phyloP scores from a whole-genome alignment of 2,888 invertebrate species.

The Lepidonotus clava region DNA sequence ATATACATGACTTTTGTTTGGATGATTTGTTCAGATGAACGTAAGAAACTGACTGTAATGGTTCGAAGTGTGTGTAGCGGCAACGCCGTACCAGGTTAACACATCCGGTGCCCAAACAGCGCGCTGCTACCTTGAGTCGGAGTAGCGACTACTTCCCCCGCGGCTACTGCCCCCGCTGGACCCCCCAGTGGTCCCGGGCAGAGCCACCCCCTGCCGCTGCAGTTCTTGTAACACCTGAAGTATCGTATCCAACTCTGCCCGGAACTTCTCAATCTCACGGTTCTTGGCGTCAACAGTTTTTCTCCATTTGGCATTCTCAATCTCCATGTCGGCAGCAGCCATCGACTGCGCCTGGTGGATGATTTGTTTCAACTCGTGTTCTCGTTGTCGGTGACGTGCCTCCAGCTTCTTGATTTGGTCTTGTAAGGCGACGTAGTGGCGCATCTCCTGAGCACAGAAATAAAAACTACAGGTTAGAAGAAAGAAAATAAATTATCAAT shows the following conservation, averaged over 20 bases:
- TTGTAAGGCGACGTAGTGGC: conserved; percentile 76
- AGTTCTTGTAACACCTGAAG: conserved; percentile 76
- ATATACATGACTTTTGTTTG: too few species aligned
- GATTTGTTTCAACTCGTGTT: conserved; percentile 72
- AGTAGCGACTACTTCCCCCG: conserved; percentile 9
- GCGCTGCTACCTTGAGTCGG: conserved; percentile 37
- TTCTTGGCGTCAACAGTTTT: conserved; percentile 76
- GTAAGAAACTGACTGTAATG: too few species aligned
- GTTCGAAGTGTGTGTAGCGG: too few species aligned
- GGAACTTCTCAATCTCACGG: conserved; percentile 77
- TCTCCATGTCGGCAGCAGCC: conserved; percentile 70
- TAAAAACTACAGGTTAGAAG: too few species aligned
- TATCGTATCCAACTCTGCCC: conserved; percentile 78
- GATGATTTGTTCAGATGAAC: too few species aligned
- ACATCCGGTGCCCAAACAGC: background rate
- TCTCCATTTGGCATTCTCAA: conserved; percentile 76
- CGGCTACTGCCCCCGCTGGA: background rate
- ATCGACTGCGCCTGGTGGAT: conserved; percentile 70
- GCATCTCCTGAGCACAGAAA: too few species aligned
- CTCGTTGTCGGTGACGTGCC: conserved; percentile 72
- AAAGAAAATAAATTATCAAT: too few species aligned
- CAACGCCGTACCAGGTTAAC: too few species aligned
- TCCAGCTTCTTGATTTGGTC: conserved; percentile 77
- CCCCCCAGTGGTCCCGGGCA: conserved; percentile 67
- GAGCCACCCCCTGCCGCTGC: conserved; percentile 77